phyloP scores from a whole-genome alignment of 2,797 vertebrate species.

The Hydrophis major region DNA sequence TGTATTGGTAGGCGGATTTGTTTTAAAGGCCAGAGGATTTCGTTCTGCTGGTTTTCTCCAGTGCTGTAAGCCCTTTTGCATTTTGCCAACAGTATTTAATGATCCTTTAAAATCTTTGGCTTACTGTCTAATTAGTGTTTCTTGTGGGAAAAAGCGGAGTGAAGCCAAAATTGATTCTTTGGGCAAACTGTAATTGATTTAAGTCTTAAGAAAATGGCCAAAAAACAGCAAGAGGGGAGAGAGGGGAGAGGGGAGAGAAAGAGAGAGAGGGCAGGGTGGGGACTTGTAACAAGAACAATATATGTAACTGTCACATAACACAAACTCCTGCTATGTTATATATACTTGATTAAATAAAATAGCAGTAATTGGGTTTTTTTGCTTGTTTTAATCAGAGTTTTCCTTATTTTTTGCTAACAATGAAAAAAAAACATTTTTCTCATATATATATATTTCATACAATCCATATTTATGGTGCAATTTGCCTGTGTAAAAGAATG shows the following conservation, averaged over 20 bases:
- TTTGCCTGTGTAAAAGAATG: not conserved
- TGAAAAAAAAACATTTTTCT: not conserved
- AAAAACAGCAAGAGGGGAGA: not conserved
- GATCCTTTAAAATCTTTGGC: slow-evolving; percentile 47
- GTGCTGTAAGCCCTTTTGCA: slow-evolving; percentile 33
- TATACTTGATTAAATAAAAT: slow-evolving; percentile 6
- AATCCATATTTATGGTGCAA: not conserved
- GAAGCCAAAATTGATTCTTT: slow-evolving; percentile 14
- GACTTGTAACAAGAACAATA: not conserved
- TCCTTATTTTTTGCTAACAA: not conserved
- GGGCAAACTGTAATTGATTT: slow-evolving; percentile 29
- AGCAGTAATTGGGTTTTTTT: not conserved
- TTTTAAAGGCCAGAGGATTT: slow-evolving; percentile 19
- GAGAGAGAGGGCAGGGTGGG: not conserved
- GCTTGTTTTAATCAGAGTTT: not conserved
- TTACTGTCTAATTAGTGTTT: slow-evolving; percentile 46
- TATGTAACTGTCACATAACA: not conserved
- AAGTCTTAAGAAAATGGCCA: slow-evolving; percentile 18
- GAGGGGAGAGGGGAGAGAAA: not conserved
- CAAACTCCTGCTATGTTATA: not conserved
- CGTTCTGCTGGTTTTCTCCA: slow-evolving; percentile 25
- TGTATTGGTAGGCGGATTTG: not conserved
- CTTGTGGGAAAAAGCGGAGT: slow-evolving; percentile 26
- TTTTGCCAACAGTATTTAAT: slow-evolving; percentile 37
- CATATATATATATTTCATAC: not conserved